Evolutionary conservation across 2,888 invertebrate species (phyloP), one percentile per base, ranked within the genome.

Genomic region (Doris montereyensis): DNA sequence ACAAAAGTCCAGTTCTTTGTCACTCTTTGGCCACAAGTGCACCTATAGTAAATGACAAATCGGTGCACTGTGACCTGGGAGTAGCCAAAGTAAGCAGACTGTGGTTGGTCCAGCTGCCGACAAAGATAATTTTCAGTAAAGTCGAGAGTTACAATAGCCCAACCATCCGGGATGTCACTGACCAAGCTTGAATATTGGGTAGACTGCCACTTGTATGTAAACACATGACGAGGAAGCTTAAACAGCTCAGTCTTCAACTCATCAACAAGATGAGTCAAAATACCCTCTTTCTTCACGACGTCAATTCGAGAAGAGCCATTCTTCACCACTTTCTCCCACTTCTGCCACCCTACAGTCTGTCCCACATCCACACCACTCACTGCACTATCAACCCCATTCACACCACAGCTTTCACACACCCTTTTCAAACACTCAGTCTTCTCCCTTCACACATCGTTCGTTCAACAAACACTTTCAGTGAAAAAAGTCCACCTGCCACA

Each of bases 91-190:
- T 79, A 73, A 2, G 79, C 74, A 21, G 58, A 68, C 60, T 79
- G 79, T 0, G 71, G 68, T 52, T 79, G 52, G 8, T 79, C 70
- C n/a, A 75, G 79, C 35, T 68, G 58, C 28, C n/a, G 10, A 30
- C 74, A 75, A 8, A 76, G 60, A 28, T 74, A 79, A 30, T 68
- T 79, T 57, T 79, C 79, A 13, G 79, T 75, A 70, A 75, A 79
- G 17, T 79, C 79, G 1, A 41, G 1, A 8, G 71, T 71, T 1
- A 35, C 41, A 17, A 78, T 8, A 2, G 67, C 78, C 78, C 78
- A 72, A 1, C 62, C 67, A 26, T 73, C 67, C n/a, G 73, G 78
- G 1, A 78, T n/a, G 1, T 72, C 34, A 13, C n/a, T 17, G 10
- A 21, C 34, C n/a, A 78, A 10, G 1, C 0, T 10, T 3, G 26